Conservation (phyloP, 1,140 invertebrate genomes). For the Charaxes varanes region DNA sequence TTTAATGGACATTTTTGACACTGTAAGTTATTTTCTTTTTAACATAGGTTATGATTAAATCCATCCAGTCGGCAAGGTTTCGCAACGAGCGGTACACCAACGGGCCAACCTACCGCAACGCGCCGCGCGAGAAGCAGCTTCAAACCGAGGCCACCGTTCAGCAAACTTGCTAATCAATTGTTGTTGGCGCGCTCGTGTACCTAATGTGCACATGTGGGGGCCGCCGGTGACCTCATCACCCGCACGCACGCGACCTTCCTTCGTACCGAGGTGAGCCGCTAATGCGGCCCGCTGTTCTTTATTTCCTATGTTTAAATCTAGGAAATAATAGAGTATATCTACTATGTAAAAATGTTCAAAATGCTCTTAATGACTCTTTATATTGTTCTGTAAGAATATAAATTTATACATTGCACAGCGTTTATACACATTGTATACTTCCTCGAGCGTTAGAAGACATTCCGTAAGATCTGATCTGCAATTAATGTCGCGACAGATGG, state of each 20-base stretch:
- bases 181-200: too few relatives aligned
- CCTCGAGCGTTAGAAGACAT: too few relatives aligned
- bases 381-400: too few relatives aligned
- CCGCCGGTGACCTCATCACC: too few relatives aligned
- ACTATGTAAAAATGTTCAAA: neutral
- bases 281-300: slow-evolving; percentile 17
- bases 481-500: too few relatives aligned
- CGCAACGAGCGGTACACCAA: slow-evolving; percentile 63
- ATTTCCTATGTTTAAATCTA: slow-evolving; percentile 10
- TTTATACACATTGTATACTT: too few relatives aligned
- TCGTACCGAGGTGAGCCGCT: slow-evolving; percentile 50
- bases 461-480: too few relatives aligned
- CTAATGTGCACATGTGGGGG: slow-evolving; percentile 31
- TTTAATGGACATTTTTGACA: slow-evolving; percentile 27
- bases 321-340: neutral
- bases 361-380: too few relatives aligned
- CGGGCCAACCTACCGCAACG: slow-evolving; percentile 43
- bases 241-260: slow-evolving; percentile 59
- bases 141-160: slow-evolving; percentile 14
- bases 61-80: slow-evolving; percentile 67
- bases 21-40: too few relatives aligned
- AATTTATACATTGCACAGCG: too few relatives aligned
- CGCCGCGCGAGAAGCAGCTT: slow-evolving; percentile 23
- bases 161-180: slow-evolving; percentile 8
- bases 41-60: too few relatives aligned